Conservation (phyloP, 2,888 invertebrate genomes). For the Drosophila tripunctata region DNA sequence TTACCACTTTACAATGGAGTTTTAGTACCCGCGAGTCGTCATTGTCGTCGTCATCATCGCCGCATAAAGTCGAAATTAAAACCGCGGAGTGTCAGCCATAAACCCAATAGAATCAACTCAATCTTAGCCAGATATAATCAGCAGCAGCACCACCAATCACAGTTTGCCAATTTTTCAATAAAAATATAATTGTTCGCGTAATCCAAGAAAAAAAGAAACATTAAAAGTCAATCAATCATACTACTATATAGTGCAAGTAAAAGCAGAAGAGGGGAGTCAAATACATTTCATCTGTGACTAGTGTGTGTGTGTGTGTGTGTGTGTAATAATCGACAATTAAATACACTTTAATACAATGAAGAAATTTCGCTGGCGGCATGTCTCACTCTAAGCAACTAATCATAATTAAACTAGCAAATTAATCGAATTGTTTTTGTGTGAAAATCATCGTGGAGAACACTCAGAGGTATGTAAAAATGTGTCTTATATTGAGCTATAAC, state of each 20-base stretch:
- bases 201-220: constrained; percentile 18
- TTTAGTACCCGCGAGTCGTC: constrained; percentile 81
- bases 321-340: not conserved
- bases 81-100: constrained; percentile 79
- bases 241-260: too few relatives aligned
- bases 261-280: too few relatives aligned
- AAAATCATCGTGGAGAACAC: too few relatives aligned
- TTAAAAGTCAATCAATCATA: constrained; percentile 15
- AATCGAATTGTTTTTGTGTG: not conserved
- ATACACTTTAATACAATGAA: constrained; percentile 34
- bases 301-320: constrained; percentile 9
- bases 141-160: constrained; percentile 47
- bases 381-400: constrained; percentile 6
- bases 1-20: constrained; percentile 82
- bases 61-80: constrained; percentile 82
- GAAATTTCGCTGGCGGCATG: constrained; percentile 37
- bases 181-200: constrained; percentile 40
- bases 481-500: not conserved
- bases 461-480: constrained; percentile 20
- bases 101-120: constrained; percentile 65
- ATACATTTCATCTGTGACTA: too few relatives aligned
- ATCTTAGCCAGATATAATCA: constrained; percentile 49
- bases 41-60: constrained; percentile 82
- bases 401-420: not conserved
- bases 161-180: constrained; percentile 38